Evolutionary conservation across 2,113 vertebrate species (phyloP), one percentile per base, ranked within the genome.

Genomic region (Morone saxatilis): DNA sequence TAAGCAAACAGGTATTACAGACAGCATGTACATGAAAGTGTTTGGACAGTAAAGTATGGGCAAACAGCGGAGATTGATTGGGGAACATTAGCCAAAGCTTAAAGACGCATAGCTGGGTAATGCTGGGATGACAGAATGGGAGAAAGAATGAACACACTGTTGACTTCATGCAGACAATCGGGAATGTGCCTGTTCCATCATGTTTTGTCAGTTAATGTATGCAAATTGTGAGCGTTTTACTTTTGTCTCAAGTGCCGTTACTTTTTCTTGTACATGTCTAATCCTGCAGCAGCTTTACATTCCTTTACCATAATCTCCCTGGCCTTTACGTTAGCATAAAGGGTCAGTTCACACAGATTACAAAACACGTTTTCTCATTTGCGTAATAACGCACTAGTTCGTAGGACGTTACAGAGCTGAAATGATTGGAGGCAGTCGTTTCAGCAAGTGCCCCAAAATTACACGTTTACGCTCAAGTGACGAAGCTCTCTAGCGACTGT

Each of bases 11-110:
- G 78, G 45, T 16, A 70, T 80, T 72, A 67, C 11, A 38, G 36
- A 31, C 7, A 8, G 59, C 22, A 48, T 19, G 7, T 31, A 11
- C 66, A 72, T 69, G 53, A 53, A 71, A 62, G 61, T 90, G 89
- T 93, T 92, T 91, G 81, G 76, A 93, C 71, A 86, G 78, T 62
- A 14, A 78, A 83, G 85, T 50, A 69, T 80, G 81, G 78, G 82
- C 83, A 88, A 92, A 92, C 80, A 78, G n/a, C 1, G 7, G 25
- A 73, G 86, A 89, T 77, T 88, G 81, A 91, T 76, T 11, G 41
- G 41, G 12, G 53, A 78, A 71, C 69, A 74, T 78, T 65, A 54
- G 31, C 71, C 1, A 1, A 17, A 40, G 84, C 60, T 75, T 54
- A 81, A 16, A 78, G 80, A 54, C 16, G 17, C 74, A 74, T 65